phyloP scores from a whole-genome alignment of 2,888 invertebrate genomes.

The Rhagophthalmus giganteus region DNA sequence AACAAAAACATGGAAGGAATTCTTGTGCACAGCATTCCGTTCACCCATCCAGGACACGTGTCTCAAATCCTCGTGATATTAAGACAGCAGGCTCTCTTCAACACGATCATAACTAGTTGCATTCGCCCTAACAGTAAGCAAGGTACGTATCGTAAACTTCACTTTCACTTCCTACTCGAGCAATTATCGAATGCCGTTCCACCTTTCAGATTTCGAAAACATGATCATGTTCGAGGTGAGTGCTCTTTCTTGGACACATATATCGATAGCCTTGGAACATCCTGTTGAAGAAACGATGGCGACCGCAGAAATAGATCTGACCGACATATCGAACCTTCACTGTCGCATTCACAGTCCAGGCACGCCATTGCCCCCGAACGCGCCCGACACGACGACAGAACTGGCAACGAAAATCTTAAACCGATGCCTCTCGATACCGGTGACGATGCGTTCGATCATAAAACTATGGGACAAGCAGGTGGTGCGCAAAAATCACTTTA shows the following conservation, averaged over 20 bases:
- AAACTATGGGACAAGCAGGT: conserved; percentile 81
- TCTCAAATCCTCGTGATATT: conserved; percentile 82
- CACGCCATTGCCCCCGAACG: conserved; percentile 49
- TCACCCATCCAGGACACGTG: conserved; percentile 92
- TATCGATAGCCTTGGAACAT: conserved; percentile 90
- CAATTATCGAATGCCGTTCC: too few relatives aligned
- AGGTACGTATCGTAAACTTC: too few relatives aligned
- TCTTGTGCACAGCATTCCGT: conserved; percentile 79
- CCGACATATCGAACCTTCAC: conserved; percentile 76
- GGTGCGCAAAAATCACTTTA: conserved; percentile 53
- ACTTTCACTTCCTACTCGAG: too few relatives aligned
- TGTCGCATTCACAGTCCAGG: conserved; percentile 74
- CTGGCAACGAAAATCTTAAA: conserved; percentile 74
- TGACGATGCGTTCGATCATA: conserved; percentile 85
- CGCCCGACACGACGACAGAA: conserved; percentile 58
- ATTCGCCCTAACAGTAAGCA: conserved; percentile 80
- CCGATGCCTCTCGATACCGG: conserved; percentile 88
- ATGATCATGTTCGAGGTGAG: conserved; percentile 91
- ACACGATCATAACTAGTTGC: conserved; percentile 85
- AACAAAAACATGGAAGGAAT: conserved; percentile 75
- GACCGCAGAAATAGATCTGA: conserved; percentile 85
- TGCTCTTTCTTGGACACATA: conserved; percentile 85
- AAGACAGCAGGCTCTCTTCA: conserved; percentile 90
- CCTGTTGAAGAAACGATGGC: conserved; percentile 91
- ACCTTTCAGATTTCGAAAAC: conserved; percentile 67